Conservation (phyloP, 2,797 vertebrate genomes). For the Leptoclinus maculatus region DNA sequence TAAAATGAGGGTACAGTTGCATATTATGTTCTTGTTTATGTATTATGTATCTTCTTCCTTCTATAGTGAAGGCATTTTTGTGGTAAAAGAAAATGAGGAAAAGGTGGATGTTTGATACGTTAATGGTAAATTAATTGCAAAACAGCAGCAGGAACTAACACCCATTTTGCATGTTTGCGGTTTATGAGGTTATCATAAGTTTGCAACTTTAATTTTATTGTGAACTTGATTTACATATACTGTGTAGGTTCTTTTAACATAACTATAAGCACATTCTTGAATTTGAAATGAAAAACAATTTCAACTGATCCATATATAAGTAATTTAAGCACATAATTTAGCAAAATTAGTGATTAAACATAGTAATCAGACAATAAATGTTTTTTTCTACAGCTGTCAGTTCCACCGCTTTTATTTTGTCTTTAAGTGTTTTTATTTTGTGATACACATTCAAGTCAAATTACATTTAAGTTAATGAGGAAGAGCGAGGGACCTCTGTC, state of each 20-base stretch:
- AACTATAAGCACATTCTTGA: not conserved
- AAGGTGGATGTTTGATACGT: not conserved
- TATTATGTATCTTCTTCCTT: no score
- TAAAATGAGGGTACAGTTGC: not conserved
- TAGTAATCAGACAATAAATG: not conserved
- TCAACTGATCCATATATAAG: not conserved
- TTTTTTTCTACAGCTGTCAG: not conserved
- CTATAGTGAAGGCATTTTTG: no score
- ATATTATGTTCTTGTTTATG: not conserved
- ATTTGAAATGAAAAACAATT: not conserved
- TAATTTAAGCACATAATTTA: not conserved
- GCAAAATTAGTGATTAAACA: not conserved
- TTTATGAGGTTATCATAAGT: not conserved
- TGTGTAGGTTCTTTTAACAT: no score
- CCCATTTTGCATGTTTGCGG: not conserved
- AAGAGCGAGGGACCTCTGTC: constrained; percentile 33
- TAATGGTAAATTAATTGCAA: not conserved
- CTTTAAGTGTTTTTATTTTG: not conserved
- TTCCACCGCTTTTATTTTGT: not conserved
- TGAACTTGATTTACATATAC: not conserved
- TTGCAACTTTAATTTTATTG: not conserved
- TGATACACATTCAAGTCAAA: not conserved
- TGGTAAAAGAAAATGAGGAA: no score
- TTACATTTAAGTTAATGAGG: not conserved
- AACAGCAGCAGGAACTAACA: not conserved